A percentile compares a stretch with the other conserved stretches of the same genome.
These are phyloP conservation scores for Amphimedon queenslandica DNA, from an alignment of 37 sponge, comb jelly and placozoan species.

Conservation along the genomic window DNA sequence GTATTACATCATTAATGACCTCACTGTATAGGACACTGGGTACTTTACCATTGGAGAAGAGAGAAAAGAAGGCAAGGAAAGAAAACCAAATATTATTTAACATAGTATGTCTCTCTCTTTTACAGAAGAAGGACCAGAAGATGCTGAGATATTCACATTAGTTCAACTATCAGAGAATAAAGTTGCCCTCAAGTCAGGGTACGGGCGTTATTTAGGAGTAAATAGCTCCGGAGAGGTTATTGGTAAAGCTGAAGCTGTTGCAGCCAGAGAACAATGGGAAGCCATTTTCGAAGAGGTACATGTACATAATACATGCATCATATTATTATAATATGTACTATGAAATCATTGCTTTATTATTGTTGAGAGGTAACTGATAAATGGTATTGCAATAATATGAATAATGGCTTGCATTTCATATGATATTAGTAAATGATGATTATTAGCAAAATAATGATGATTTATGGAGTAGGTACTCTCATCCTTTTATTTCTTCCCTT, in stretches of 20 bases:
- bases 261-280: slow-evolving; percentile 76
- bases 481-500: background rate
- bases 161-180: slow-evolving; percentile 65
- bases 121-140: slow-evolving; percentile 49
- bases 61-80: slow-evolving; percentile 43
- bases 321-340: no score
- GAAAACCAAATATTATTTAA: background rate
- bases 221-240: slow-evolving; percentile 62
- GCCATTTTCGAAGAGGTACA: slow-evolving; percentile 77
- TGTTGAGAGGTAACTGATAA: no score
- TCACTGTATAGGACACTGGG: slow-evolving; percentile 26
- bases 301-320: background rate
- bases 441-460: background rate
- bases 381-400: no score
- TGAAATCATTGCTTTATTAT: no score
- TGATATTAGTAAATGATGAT: background rate
- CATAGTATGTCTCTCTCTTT: background rate
- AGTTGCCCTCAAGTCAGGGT: slow-evolving; percentile 75
- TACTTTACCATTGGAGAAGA: slow-evolving; percentile 40
- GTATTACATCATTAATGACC: background rate
- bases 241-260: slow-evolving; percentile 73
- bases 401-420: background rate
- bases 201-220: slow-evolving; percentile 65
- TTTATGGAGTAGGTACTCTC: no score
- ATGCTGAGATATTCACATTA: slow-evolving; percentile 64